phyloP scores from a whole-genome alignment of 2,113 vertebrate species.

The Vulpes lagopus region DNA sequence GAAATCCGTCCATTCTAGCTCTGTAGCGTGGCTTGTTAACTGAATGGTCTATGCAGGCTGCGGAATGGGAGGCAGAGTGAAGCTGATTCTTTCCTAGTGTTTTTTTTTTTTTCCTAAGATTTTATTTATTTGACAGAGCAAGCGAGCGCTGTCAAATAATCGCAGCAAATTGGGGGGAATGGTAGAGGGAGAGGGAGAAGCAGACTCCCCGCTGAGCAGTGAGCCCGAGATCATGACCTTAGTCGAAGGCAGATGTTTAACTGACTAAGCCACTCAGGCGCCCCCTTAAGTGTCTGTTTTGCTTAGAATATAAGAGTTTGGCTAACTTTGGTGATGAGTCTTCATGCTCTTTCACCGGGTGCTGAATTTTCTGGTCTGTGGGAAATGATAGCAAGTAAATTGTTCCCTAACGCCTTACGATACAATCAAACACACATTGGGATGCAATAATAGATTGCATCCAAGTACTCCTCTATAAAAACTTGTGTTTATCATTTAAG shows the following conservation, averaged over 20 bases:
- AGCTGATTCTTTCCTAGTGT: not conserved
- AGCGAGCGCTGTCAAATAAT: too few species aligned
- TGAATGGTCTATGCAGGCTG: rapidly evolving
- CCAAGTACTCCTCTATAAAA: not conserved
- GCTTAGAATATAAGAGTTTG: too few species aligned
- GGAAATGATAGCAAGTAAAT: slow-evolving; percentile 33
- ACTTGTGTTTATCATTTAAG: not conserved
- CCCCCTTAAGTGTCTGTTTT: not conserved
- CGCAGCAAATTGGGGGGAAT: too few species aligned
- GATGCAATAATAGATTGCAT: not conserved
- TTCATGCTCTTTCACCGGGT: not conserved
- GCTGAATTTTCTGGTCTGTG: not conserved
- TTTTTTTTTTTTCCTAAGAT: too few species aligned
- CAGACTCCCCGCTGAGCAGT: too few species aligned
- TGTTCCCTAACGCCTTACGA: not conserved
- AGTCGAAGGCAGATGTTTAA: too few species aligned
- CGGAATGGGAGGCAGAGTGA: not conserved
- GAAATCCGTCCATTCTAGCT: not conserved
- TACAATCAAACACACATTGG: not conserved
- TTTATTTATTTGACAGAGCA: too few species aligned
- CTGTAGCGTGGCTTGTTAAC: rapidly evolving
- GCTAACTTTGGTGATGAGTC: not conserved
- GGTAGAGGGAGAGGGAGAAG: too few species aligned
- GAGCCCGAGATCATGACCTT: too few species aligned
- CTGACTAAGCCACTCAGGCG: too few species aligned